Evolutionary conservation across 92 coral and sea anemone genomes (phyloP).

Genomic region (Anthopleura xanthogrammica): DNA sequence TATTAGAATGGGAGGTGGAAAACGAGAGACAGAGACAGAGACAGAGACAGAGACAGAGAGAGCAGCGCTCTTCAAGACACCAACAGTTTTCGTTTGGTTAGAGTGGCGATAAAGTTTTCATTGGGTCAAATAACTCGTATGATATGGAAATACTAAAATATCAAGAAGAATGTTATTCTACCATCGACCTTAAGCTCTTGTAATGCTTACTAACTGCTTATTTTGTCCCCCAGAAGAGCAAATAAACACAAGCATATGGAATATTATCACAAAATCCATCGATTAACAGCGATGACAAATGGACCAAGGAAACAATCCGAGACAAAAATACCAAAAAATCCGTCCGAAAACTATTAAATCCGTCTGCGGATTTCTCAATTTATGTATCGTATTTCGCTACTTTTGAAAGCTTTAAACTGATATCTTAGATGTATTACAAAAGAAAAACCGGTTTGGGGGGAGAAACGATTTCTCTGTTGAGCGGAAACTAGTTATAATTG

Average conservation of each 20-base stretch:
- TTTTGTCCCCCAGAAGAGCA: constrained; percentile 43
- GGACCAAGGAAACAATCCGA: constrained; percentile 12
- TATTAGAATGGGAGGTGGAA: background rate
- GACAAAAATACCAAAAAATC: constrained; percentile 11
- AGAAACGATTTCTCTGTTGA: background rate
- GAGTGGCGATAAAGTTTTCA: constrained; percentile 22
- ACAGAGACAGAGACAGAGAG: background rate
- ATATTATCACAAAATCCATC: constrained; percentile 25
- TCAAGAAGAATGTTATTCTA: constrained; percentile 29
- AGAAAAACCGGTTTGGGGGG: background rate
- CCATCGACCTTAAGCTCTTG: constrained; percentile 31
- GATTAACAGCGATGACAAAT: constrained; percentile 31
- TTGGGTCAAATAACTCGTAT: constrained; percentile 1
- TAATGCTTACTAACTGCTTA: constrained; percentile 44
- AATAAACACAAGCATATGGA: constrained; percentile 37
- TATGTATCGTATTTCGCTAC: constrained; percentile 14
- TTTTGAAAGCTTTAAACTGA: background rate
- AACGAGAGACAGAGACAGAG: constrained; percentile 3
- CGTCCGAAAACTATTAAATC: constrained; percentile 10
- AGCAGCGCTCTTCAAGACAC: background rate
- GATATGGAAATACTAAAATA: constrained; percentile 16
- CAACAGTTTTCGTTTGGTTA: constrained; percentile 8
- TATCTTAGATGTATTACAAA: background rate
- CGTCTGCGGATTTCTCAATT: constrained; percentile 26
- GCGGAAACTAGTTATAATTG: constrained; percentile 8